These are phyloP conservation scores for Spodoptera litura DNA, from an alignment of 1,140 invertebrate species.

Conservation along the genomic window DNA sequence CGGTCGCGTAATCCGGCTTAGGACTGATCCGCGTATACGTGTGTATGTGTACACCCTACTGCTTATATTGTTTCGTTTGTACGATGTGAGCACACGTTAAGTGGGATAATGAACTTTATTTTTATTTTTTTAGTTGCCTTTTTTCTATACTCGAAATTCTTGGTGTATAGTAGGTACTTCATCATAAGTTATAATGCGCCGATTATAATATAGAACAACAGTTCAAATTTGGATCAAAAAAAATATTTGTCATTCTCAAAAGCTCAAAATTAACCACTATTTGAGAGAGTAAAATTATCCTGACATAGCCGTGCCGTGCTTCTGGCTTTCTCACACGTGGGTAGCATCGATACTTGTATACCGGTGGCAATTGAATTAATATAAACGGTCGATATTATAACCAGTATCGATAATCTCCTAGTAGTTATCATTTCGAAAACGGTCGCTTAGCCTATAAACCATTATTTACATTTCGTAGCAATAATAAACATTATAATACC, in stretches of 20 bases:
- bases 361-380: slow-evolving; percentile 15
- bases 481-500: slow-evolving; percentile 28
- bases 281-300: too few relatives aligned
- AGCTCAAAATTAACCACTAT: too few relatives aligned
- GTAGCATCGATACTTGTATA: neutral
- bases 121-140: neutral
- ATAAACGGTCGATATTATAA: slow-evolving; percentile 22
- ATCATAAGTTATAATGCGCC: too few relatives aligned
- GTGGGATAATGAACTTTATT: neutral
- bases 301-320: neutral
- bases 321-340: neutral
- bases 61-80: slow-evolving; percentile 39
- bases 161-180: too few relatives aligned
- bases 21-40: slow-evolving; percentile 68
- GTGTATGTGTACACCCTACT: slow-evolving; percentile 48
- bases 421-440: slow-evolving; percentile 18
- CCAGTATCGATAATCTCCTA: slow-evolving; percentile 25
- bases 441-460: slow-evolving; percentile 19
- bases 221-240: too few relatives aligned
- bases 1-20: slow-evolving; percentile 69
- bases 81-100: slow-evolving; percentile 5
- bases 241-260: too few relatives aligned
- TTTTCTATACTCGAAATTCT: neutral
- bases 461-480: slow-evolving; percentile 35
- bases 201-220: too few relatives aligned